Base-by-base conservation (phyloP, 2,113 vertebrate genomes). In the Nothocercus nigrocapillus region DNA sequence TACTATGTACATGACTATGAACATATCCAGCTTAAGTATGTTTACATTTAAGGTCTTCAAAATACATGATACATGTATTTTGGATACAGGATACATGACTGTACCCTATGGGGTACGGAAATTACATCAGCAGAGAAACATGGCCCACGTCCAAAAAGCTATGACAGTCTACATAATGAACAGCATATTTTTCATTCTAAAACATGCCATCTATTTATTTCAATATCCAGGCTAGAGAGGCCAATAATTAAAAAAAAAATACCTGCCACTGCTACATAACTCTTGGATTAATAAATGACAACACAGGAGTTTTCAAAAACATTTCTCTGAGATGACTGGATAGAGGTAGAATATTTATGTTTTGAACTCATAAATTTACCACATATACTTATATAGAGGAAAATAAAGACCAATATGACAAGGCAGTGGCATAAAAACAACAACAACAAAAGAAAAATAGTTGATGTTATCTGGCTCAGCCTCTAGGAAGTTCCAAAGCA, bases 31-130 rank as follows among this genome's bases (percentile, higher is more conserved):
- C 74, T 90, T 86, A 91, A 89, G 85, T 77, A 93, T 77, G 85
- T 89, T 96, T 94, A 92, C 64, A 95, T 95, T 97, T 92, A 95
- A 6, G 21, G 40, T 72, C 85, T 94, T 96, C 85, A 90, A 91
- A 96, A 92, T 92, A 87, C 90, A 85, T 64, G 36, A 36, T 36
- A 36, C 36, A 36, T 36, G 36, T 36, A 36, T 36, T 36, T 36
- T 36, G 36, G 36, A 36, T 36, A 36, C 36, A 82, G 63, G 70
- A 78, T 86, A 81, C 22, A 54, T 81, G 90, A 82, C 81, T 17
- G 7, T 67, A 76, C 85, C 75, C 94, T 86, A 24, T 38, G 47
- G 64, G 70, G 42, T 64, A 88, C 38, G 86, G 78, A 96, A 96
- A 96, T 95, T 61, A 82, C 61, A 92, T 42, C 84, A 90, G 85